Base-by-base conservation (phyloP, 2,113 vertebrate species). In the Phalacrocorax brasilianus region DNA sequence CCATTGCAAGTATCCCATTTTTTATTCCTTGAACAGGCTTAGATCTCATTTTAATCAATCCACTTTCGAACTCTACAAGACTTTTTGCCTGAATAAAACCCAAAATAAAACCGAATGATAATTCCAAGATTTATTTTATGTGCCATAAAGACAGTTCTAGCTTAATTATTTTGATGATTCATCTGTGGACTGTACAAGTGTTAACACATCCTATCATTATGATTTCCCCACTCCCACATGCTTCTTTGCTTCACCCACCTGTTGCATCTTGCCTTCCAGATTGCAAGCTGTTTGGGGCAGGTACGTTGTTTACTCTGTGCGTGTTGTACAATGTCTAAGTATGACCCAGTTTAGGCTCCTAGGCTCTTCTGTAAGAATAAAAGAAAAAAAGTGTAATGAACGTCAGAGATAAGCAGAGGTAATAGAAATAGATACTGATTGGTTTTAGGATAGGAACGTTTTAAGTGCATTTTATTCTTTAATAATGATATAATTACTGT, bases 161-260 rank as follows among this genome's bases (percentile, higher is more conserved):
- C 78, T 89, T 74, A 88, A 56, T 32, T 89, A 38, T 93, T 96
- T 91, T 89, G 86, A 89, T 96, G 95, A 97, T 92, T 97, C 91
- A 95, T 65, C 70, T 82, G 53, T 66, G 86, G 93, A 91, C n/a
- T 50, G 89, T 79, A 95, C 94, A 91, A 67, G 92, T 79, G 84
- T 94, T 89, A 97, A 95, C 96, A 95, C 80, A 95, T 95, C 80
- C 92, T 95, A 42, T 95, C 88, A 97, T 93, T 94, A 89, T 0
- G 5, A 78, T 93, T 95, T 93, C 80, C 88, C 88, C 80, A 93
- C 89, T 93, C 94, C 58, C 95, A 94, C 92, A 89, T 95, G 83
- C 80, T 78, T 61, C 72, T 96, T 96, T 92, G 61, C 89, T 96
- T 92, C 86, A 96, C 93, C 88, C 97, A 95, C 93, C 90, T 96